phyloP scores from a whole-genome alignment of 2,113 vertebrate species.

The Rhinopomastus cyanomelas region DNA sequence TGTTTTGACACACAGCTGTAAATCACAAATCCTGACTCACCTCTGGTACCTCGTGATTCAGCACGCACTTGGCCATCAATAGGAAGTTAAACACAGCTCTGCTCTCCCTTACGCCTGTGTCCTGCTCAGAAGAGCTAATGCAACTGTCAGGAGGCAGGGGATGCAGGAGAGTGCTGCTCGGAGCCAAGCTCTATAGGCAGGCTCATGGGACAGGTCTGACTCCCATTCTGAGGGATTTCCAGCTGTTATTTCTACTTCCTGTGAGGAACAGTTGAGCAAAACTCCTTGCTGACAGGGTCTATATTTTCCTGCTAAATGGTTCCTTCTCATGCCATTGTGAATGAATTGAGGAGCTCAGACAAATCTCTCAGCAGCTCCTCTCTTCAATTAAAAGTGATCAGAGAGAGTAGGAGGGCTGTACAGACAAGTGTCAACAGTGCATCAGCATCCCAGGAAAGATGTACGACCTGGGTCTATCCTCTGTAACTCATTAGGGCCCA shows the following conservation, averaged over 20 bases:
- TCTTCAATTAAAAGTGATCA: neutral
- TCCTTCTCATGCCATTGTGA: neutral
- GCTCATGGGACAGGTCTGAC: neutral
- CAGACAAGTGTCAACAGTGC: neutral
- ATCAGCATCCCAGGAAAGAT: neutral
- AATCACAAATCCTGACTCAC: accelerated
- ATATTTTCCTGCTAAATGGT: neutral
- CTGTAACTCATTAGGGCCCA: neutral
- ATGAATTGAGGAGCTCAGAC: neutral
- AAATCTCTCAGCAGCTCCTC: neutral
- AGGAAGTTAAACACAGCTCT: neutral
- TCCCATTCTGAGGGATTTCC: neutral
- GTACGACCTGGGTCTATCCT: neutral
- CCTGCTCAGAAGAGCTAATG: neutral
- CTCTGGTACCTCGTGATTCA: neutral
- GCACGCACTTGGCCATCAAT: accelerated
- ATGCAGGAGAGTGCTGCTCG: neutral
- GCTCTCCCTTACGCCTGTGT: neutral
- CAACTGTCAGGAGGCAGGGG: neutral
- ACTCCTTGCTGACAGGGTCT: neutral
- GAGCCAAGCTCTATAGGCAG: neutral
- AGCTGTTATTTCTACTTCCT: neutral
- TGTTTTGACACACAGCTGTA: neutral
- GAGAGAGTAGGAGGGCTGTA: neutral
- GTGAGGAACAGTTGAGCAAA: neutral